Percentiles rank a stretch among this genome's conserved stretches.
These are phyloP conservation scores for Ditylenchus weischeri DNA, from an alignment of 2,888 invertebrate species.

Conservation along the genomic window DNA sequence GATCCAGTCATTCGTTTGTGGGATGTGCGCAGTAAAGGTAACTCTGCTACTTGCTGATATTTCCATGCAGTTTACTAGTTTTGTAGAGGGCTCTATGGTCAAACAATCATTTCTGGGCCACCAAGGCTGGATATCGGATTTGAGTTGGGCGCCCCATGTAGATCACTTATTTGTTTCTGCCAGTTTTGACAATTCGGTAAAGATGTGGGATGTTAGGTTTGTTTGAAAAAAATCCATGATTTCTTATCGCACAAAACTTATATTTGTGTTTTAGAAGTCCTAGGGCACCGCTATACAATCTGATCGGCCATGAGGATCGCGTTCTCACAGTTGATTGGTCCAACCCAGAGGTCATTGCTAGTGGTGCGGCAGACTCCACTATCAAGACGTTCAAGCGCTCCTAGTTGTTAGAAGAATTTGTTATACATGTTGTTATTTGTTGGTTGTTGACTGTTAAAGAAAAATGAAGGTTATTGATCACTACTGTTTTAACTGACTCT, in stretches of 20 bases:
- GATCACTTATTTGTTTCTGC: slow-evolving; percentile 86
- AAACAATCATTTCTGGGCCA: slow-evolving; percentile 78
- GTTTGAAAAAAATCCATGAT: not conserved
- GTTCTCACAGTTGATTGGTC: slow-evolving; percentile 91
- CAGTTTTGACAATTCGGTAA: slow-evolving; percentile 82
- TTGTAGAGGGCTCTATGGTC: slow-evolving; percentile 69
- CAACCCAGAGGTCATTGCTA: slow-evolving; percentile 74
- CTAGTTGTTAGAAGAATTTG: not conserved
- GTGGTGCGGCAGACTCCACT: slow-evolving; percentile 88
- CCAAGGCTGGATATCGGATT: slow-evolving; percentile 81
- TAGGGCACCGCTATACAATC: slow-evolving; percentile 83
- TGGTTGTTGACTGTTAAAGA: too few species aligned
- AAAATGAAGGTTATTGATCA: too few species aligned
- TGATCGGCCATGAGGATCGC: slow-evolving; percentile 86
- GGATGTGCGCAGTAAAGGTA: slow-evolving; percentile 76
- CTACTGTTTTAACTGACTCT: too few species aligned
- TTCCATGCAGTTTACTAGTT: not conserved
- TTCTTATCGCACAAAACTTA: not conserved
- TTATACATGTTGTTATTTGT: not conserved
- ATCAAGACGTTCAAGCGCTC: slow-evolving; percentile 67
- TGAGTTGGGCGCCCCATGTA: slow-evolving; percentile 79
- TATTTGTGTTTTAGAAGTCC: slow-evolving; percentile 66
- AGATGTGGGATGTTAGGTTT: slow-evolving; percentile 81
- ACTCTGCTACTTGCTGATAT: not conserved
- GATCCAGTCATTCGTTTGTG: slow-evolving; percentile 85